Conservation (phyloP, 2,113 vertebrate species). For the Sinocyclocheilus anshuiensis region DNA sequence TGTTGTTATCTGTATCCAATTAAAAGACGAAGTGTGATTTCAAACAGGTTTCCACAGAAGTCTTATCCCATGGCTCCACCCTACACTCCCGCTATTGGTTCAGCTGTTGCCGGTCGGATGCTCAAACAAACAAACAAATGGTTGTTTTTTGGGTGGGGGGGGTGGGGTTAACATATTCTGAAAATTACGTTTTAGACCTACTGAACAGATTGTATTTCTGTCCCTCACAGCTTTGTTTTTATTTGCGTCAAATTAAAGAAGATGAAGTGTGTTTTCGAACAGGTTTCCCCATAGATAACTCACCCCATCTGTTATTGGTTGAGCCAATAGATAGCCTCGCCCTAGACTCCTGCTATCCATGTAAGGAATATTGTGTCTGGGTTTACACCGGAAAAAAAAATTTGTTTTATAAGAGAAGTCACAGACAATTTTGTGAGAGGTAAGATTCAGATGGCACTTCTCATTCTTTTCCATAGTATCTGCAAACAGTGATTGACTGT, state of each 20-base stretch:
- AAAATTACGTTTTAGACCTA: neutral
- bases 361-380: neutral
- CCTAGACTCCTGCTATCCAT: neutral
- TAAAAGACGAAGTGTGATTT: neutral
- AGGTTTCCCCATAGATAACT: neutral
- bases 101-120: neutral
- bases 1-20: neutral
- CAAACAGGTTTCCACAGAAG: neutral
- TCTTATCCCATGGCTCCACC: neutral
- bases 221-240: neutral
- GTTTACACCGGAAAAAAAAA: too few relatives aligned
- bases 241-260: neutral
- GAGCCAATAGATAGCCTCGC: neutral
- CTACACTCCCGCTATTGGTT: too few relatives aligned
- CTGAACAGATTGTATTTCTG: neutral
- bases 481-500: too few relatives aligned
- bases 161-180: too few relatives aligned
- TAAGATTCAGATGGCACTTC: too few relatives aligned
- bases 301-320: neutral
- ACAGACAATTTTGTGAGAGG: too few relatives aligned
- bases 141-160: too few relatives aligned
- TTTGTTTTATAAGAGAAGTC: too few relatives aligned
- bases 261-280: neutral
- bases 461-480: too few relatives aligned
- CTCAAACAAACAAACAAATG: too few relatives aligned